Base-by-base conservation (phyloP, 2,113 vertebrate genomes). In the Phalacrocorax aristotelis region DNA sequence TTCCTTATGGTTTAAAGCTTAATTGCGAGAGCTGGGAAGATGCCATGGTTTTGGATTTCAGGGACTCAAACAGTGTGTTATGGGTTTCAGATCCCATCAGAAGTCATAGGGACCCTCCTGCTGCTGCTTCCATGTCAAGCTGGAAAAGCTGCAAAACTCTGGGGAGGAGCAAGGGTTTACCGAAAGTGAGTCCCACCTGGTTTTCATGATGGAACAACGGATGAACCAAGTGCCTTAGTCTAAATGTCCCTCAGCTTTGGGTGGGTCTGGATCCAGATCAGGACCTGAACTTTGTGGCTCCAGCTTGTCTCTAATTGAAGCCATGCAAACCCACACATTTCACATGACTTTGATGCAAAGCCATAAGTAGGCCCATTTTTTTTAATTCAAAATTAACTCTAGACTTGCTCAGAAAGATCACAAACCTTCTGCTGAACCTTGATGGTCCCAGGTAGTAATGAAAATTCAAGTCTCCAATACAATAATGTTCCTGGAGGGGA, bases 281-380 rank as follows among this genome's bases (percentile, higher is more conserved):
- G 75, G 78, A 95, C 97, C 91, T 96, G 70, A 91, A 94, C 87
- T 94, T 75, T 94, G 82, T 97, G 95, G 96, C 91, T 95, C 83
- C 66, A 91, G 96, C 95, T 95, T 72, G 66, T 87, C 60, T 90
- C 62, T 97, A 97, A 97, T 95, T 97, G 84, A 97, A 96, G 90
- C 94, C 97, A 95, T 95, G 82, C 89, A 93, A 96, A 96, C 58
- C 89, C 94, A 96, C 93, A 95, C 87, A 83, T 88, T 97, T 97
- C 93, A 66, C 91, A 94, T 93, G 89, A 91, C 96, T 97, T 96
- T 96, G 95, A 97, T 97, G 94, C 78, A 93, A 96, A 96, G 62
- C 94, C 93, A 93, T 93, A 97, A 97, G 94, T 94, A 91, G 84
- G 51, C 66, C 62, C 25, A 74, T 89, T 95, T 97, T 96, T 83